Evolutionary conservation across 2,888 invertebrate species (phyloP), one percentile per base, ranked within the genome.

Genomic region (Tenthredo notha): DNA sequence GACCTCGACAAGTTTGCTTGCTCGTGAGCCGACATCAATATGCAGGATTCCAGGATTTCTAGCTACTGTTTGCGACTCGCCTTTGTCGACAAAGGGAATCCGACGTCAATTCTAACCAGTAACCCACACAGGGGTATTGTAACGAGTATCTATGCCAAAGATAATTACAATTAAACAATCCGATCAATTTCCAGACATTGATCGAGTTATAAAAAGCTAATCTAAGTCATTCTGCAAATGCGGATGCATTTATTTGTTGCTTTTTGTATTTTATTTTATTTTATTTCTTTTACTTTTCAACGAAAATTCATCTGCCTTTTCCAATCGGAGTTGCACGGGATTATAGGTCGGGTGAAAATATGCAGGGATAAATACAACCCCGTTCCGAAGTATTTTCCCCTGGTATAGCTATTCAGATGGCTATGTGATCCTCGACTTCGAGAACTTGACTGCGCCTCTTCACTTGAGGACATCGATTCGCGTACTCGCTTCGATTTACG

Each of bases 31-130:
- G 37, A 33, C 58, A 61, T 80, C 80, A 80, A 61, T 80, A 61
- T 80, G 80, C 80, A 80, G 58, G 61, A 80, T 80, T 80, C 61
- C 80, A 54, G 61, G 21, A 80, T 80, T 61, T 61, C 80, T 40
- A 15, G 21, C 61, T 4, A 61, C 80, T 80, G 80, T 58, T 80
- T 58, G 80, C 37, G 29, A 77, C 77, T 77, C 33, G 54, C 77
- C 77, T 77, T 77, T 77, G 77, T 47, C 77, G 77, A 77, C 77
- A 77, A 77, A 77, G 77, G 54, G 77, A 77, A 77, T 77, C 50
- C 50, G 10, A 54, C 54, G 77, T 77, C 77, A 50, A 33, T 47
- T 54, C 54, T 12, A 77, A 25, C 77, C n/a, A 47, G 77, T 18
- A n/a, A 77, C 54, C 15, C 7, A 15, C 54, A 54, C 29, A 15